Conservation (phyloP, 2,888 invertebrate species). For the Andricus quercusramuli region DNA sequence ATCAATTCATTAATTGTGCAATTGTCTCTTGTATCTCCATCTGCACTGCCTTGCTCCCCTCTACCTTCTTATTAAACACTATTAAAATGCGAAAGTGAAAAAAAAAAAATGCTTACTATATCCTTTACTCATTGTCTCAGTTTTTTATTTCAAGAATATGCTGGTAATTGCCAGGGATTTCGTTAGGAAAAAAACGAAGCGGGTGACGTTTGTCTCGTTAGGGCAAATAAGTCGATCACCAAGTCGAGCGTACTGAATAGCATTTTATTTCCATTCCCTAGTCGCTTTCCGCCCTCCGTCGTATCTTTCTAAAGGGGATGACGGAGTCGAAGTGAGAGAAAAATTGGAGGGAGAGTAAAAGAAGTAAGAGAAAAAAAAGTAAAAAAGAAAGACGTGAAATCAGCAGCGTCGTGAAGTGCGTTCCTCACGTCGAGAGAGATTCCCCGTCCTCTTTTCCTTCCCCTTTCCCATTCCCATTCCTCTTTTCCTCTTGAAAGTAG, state of each 20-base stretch:
- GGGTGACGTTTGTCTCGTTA: slow-evolving; percentile 26
- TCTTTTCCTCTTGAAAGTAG: slow-evolving; percentile 19
- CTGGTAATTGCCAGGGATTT: not conserved
- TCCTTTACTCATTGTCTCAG: not conserved
- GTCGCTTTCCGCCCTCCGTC: slow-evolving; percentile 17
- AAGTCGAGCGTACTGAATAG: slow-evolving; percentile 28
- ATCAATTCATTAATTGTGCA: no score
- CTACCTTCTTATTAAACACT: no score
- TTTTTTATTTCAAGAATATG: not conserved
- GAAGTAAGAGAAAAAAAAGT: no score
- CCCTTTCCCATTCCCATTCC: slow-evolving; percentile 1
- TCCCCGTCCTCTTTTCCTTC: slow-evolving; percentile 15
- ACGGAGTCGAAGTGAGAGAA: slow-evolving; percentile 34
- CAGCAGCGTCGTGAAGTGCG: slow-evolving; percentile 38
- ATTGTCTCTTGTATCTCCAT: no score
- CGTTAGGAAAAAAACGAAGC: slow-evolving; percentile 21
- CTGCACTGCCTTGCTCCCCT: no score
- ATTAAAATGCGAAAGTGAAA: no score
- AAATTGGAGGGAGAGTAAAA: slow-evolving; percentile 2
- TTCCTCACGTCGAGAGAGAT: slow-evolving; percentile 37
- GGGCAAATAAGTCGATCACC: slow-evolving; percentile 27
- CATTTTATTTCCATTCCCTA: slow-evolving; percentile 27
- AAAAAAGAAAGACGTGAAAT: slow-evolving; percentile 17
- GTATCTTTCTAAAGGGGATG: slow-evolving; percentile 20
- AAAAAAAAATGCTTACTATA: not conserved